phyloP scores from a whole-genome alignment of 1,140 invertebrate species.

The Dolichoris vasculosae region DNA sequence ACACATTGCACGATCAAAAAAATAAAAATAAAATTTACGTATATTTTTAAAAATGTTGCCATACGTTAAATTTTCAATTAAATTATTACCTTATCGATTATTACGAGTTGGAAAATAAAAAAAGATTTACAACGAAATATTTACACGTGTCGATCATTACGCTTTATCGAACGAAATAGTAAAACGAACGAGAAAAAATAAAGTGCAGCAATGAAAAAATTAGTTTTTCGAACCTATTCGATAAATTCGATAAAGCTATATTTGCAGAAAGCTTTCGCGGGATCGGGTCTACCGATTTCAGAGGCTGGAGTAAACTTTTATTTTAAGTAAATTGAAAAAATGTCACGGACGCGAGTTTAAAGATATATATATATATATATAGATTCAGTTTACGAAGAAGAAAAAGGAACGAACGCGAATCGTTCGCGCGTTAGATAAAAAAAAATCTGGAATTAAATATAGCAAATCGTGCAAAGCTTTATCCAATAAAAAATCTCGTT shows the following conservation, averaged over 20 bases:
- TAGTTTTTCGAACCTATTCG: no score
- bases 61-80: background rate
- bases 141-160: background rate
- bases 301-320: background rate
- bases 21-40: background rate
- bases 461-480: no score
- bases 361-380: no score
- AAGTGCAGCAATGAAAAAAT: background rate
- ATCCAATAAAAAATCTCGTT: background rate
- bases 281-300: background rate
- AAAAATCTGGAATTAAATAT: no score
- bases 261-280: constrained; percentile 1
- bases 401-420: background rate
- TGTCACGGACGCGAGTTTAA: background rate
- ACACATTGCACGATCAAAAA: background rate
- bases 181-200: background rate
- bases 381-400: background rate
- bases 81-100: background rate
- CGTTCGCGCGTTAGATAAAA: no score
- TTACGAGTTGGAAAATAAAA: no score
- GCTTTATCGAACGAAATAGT: background rate
- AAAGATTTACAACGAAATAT: background rate
- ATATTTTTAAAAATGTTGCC: background rate
- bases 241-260: background rate
- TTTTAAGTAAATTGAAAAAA: background rate